Evolutionary conservation across 2,888 invertebrate genomes (phyloP).

Genomic region (Cryptocheilus praepositus): DNA sequence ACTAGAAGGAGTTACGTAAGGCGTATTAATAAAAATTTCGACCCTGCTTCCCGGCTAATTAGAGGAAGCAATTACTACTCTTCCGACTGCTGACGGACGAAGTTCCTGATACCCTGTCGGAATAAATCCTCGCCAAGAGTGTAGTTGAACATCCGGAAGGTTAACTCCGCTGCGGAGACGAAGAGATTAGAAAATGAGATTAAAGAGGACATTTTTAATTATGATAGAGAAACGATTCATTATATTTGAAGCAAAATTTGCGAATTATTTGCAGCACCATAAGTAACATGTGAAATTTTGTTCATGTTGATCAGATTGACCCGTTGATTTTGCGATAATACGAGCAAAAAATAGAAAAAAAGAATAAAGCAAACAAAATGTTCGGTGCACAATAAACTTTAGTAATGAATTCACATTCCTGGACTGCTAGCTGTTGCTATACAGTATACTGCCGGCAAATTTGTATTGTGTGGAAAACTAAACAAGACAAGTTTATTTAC

Average conservation of each 20-base stretch:
- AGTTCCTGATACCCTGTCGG: constrained; percentile 82
- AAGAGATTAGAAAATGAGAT: constrained; percentile 1
- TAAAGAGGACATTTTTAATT: not conserved
- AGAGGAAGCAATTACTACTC: constrained; percentile 52
- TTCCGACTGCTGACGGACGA: constrained; percentile 80
- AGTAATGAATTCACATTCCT: too few relatives aligned
- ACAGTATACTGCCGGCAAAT: not conserved
- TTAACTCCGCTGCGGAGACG: constrained; percentile 77
- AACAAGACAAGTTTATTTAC: constrained; percentile 46
- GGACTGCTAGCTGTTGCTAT: too few relatives aligned
- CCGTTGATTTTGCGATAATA: too few relatives aligned
- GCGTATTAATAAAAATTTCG: not conserved
- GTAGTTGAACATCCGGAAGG: constrained; percentile 93
- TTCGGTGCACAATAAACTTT: too few relatives aligned
- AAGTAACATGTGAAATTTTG: too few relatives aligned
- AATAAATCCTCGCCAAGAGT: constrained; percentile 88
- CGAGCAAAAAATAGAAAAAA: too few relatives aligned
- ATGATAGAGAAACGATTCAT: not conserved
- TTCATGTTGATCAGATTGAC: too few relatives aligned
- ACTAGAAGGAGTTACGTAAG: too few relatives aligned
- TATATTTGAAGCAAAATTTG: too few relatives aligned
- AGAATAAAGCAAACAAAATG: too few relatives aligned
- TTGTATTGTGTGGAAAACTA: too few relatives aligned
- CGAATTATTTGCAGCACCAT: too few relatives aligned
- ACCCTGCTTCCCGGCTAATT: constrained; percentile 41